Evolutionary conservation across 2,797 vertebrate genomes (phyloP), one percentile per base, ranked within the genome.

Genomic region (Amphiprion clarkii): DNA sequence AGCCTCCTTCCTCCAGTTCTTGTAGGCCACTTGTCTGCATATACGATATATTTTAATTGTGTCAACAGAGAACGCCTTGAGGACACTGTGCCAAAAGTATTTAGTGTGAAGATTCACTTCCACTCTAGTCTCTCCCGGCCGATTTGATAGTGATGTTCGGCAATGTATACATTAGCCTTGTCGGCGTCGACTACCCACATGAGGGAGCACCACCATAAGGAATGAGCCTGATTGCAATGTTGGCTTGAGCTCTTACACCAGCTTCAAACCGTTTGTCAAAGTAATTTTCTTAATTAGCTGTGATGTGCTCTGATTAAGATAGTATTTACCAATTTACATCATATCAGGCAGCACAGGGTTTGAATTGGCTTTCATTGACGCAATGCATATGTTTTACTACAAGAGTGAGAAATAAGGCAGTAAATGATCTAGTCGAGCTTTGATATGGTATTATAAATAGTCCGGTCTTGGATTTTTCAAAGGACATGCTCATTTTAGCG

Each of bases 241-340:
- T 87, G 86, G 84, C 86, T 85, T 64, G 76, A 80, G 78, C 82
- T 82, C 81, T 70, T 80, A 60, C 80, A 66, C 58, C 75, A 52
- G 79, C 84, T 90, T 89, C 82, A 88, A 87, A 92, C 58, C 51
- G 58, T 90, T 91, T 90, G 90, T 93, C 89, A 91, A 67, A 81
- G 85, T 90, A 78, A 91, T 93, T 93, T 90, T 74, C 88, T 76
- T 92, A 93, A 94, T 94, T 92, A 91, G 86, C 86, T 67, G 78
- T 46, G 80, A 93, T 90, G 81, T 78, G 85, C 73, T 84, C 85
- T 90, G 88, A 94, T 94, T 94, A 88, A 87, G 87, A 88, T 83
- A 86, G 87, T 84, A 90, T 93, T 92, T 88, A 91, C 85, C 88
- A 92, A 92, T 92, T 89, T 91, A 71, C 84, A 85, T 88, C 82